Evolutionary conservation across 2,797 vertebrate species (phyloP), one percentile per base, ranked within the genome.

Genomic region (Poecile montanus): DNA sequence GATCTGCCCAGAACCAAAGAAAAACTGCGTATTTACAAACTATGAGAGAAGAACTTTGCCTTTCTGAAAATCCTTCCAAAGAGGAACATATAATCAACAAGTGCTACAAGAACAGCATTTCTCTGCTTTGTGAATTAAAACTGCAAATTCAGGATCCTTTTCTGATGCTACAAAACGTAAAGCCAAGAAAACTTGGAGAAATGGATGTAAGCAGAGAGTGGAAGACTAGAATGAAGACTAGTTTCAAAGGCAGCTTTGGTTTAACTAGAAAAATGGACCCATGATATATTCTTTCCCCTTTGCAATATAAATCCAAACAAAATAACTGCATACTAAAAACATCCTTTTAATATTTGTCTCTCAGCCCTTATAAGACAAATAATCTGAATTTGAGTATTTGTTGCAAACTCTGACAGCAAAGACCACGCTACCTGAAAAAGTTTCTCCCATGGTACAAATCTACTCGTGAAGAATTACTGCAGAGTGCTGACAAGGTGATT

Each of bases 401-500:
- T 27, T 76, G 34, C 10, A 58, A 78, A 68, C 47, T 65, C 42
- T 72, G 60, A 80, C 51, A 87, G 63, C 53, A 80, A 74, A 92
- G 65, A 58, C 82, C 54, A 65, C 0, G 3, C 57, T 88, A 93
- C 61, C 62, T 81, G 66, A 91, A 91, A 79, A 68, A 13, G 22
- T 75, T 91, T 76, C 70, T 83, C 85, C 44, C 66, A 68, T 72
- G 58, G 44, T 62, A 94, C 73, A 86, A 78, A 88, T 62, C 62
- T 19, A 58, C 20, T 47, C 27, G 36, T 30, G 44, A 93, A 75
- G 45, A 88, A 85, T 53, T 82, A 80, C 60, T 38, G 53, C 9
- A 77, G 45, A 77, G 78, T 45, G 80, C 81, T 81, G 85, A 90
- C 76, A 90, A 90, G 47, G 38, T 56, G 48, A 88, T 85, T 77